Evolutionary conservation across 2,113 vertebrate species (phyloP).

Genomic region (Glaucidium brasilianum): DNA sequence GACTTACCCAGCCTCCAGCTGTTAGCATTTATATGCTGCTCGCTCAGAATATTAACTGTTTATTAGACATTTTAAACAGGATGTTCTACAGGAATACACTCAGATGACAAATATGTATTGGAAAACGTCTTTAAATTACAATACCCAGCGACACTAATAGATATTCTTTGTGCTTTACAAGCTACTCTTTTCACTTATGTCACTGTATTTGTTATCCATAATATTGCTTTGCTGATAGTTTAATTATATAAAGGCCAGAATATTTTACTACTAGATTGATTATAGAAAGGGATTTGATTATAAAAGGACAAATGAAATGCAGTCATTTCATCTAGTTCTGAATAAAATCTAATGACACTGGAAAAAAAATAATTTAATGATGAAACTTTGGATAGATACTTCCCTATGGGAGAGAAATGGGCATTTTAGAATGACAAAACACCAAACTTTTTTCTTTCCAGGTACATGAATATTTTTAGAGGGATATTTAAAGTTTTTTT

Average conservation of each 20-base stretch:
- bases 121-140: not conserved
- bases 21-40: not conserved
- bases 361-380: not conserved
- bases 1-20: conserved; percentile 24
- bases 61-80: not conserved
- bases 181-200: not conserved
- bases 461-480: not conserved
- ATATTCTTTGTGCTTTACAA: not conserved
- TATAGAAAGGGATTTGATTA: not conserved
- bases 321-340: not conserved
- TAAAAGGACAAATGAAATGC: not conserved
- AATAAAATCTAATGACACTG: not conserved
- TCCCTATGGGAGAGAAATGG: not conserved
- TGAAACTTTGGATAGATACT: not conserved
- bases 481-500: not conserved
- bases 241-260: not conserved
- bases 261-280: not conserved
- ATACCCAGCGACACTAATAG: not conserved
- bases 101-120: not conserved
- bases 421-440: not conserved
- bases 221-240: not conserved
- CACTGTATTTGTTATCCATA: not conserved
- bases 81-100: not conserved
- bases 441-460: not conserved
- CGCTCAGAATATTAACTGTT: conserved; percentile 22